Evolutionary conservation across 2,888 invertebrate species (phyloP), one percentile per base, ranked within the genome.

Genomic region (Cancer borealis): DNA sequence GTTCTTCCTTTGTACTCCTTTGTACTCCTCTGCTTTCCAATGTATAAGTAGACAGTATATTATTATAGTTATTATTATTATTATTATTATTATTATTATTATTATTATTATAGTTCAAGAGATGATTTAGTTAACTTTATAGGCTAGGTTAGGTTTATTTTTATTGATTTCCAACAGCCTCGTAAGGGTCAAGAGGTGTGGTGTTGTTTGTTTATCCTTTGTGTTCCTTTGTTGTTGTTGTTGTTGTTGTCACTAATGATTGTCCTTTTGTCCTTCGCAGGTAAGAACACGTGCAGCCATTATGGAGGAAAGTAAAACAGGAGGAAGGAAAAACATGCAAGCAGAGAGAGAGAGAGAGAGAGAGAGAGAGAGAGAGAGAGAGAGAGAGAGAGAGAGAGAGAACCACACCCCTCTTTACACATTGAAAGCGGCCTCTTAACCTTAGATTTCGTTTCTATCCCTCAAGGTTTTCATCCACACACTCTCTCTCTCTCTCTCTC

Each of bases 311-410:
- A 3, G n/a, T 3, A 8, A n/a, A 21, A n/a, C 21, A 26, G 26
- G n/a, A 73, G n/a, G 21, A 3, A 73, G 73, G n/a, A n/a, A 26
- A n/a, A 73, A 8, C 26, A 66, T 6, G 17, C 10, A 66, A n/a
- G n/a, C 21, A 73, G 73, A 73, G 73, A 73, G 73, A 73, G 73
- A 73, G 73, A 73, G 73, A 73, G 73, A 73, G 73, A 73, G 73
- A 73, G 73, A 73, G 73, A 73, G 73, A 73, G 54, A 54, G 54
- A 54, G 54, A 54, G 54, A 54, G 54, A 54, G 54, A 54, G 54
- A 54, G 54, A 54, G 54, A 54, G 54, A 54, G 54, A 54, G 54
- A 54, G 54, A 54, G 54, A 54, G 54, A 54, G 54, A 54, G 54
- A 54, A 54, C 54, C 73, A 73, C 73, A n/a, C 73, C 73, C 73